A percentile compares a stretch with the other conserved stretches of the same genome.
These are phyloP conservation scores for Potamarius usumacintae DNA, from an alignment of 2,113 vertebrate genomes.

Conservation along the genomic window DNA sequence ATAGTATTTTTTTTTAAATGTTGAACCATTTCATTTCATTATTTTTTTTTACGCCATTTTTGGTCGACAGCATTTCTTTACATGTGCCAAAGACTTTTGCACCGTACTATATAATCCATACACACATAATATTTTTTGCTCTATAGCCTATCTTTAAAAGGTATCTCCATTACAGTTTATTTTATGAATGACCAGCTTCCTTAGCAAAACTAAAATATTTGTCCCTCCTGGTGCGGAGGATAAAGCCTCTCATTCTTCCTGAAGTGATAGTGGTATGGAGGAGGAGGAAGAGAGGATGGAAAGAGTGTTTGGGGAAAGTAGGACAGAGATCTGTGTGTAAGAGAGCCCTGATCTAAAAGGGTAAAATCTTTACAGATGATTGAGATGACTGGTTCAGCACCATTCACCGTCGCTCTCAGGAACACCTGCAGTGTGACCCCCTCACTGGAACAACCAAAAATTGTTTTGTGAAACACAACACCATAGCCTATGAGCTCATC, in stretches of 20 bases:
- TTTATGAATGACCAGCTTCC: not conserved
- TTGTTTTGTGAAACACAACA: not conserved
- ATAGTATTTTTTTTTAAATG: too few species aligned
- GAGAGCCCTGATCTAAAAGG: constrained; percentile 55
- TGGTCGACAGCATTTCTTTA: too few species aligned
- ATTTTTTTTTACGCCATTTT: too few species aligned
- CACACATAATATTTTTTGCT: not conserved
- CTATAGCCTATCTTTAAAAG: not conserved
- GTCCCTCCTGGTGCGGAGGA: constrained; percentile 20
- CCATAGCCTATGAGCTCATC: not conserved
- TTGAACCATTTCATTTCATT: too few species aligned
- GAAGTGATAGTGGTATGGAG: constrained; percentile 33
- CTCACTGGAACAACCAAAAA: not conserved
- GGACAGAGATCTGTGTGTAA: constrained; percentile 48
- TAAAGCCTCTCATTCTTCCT: constrained; percentile 39
- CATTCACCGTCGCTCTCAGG: constrained; percentile 49
- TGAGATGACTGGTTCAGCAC: constrained; percentile 67
- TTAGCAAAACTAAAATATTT: not conserved
- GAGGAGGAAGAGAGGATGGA: constrained; percentile 37
- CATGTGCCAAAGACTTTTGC: too few species aligned
- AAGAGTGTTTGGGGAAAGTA: constrained; percentile 58
- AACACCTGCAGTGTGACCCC: constrained; percentile 48
- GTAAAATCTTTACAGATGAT: constrained; percentile 66
- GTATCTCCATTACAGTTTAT: not conserved
- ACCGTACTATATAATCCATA: too few species aligned